Conservation (phyloP, 2,888 invertebrate genomes). For the Archaeoteleia sp. region DNA sequence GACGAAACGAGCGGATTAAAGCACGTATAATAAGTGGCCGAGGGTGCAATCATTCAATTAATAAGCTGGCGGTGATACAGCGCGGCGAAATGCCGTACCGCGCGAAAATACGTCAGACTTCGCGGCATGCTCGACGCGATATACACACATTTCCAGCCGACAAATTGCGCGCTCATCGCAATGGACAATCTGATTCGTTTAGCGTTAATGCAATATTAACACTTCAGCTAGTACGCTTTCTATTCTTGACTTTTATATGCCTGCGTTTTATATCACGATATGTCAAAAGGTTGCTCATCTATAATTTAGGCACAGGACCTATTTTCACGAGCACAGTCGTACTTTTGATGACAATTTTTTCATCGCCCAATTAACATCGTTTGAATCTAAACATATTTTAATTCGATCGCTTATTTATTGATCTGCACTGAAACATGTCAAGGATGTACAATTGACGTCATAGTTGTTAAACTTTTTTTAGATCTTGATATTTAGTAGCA, state of each 20-base stretch:
- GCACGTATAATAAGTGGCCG: conserved; percentile 56
- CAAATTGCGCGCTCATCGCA: conserved; percentile 40
- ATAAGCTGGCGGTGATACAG: conserved; percentile 33
- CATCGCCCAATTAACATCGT: too few species aligned
- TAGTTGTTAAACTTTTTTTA: too few species aligned
- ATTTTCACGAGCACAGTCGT: conserved; percentile 19
- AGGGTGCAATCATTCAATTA: conserved; percentile 61
- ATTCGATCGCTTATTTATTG: too few species aligned
- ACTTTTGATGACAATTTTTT: too few species aligned
- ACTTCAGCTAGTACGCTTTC: conserved; percentile 36
- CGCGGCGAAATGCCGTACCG: conserved; percentile 5
- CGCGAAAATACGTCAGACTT: neutral
- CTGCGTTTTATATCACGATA: conserved; percentile 2
- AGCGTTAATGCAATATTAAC: conserved; percentile 36
- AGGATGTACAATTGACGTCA: too few species aligned
- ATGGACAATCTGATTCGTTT: conserved; percentile 36
- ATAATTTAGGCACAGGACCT: conserved; percentile 34
- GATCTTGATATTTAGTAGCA: too few species aligned
- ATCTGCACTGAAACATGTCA: too few species aligned
- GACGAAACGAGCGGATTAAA: conserved; percentile 52
- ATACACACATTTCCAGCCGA: conserved; percentile 4
- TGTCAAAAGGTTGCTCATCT: conserved; percentile 31
- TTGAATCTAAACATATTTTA: too few species aligned
- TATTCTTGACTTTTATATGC: conserved; percentile 34
- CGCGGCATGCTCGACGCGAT: neutral